phyloP scores from a whole-genome alignment of 1,140 invertebrate species.

The Drosophila carrolli region DNA sequence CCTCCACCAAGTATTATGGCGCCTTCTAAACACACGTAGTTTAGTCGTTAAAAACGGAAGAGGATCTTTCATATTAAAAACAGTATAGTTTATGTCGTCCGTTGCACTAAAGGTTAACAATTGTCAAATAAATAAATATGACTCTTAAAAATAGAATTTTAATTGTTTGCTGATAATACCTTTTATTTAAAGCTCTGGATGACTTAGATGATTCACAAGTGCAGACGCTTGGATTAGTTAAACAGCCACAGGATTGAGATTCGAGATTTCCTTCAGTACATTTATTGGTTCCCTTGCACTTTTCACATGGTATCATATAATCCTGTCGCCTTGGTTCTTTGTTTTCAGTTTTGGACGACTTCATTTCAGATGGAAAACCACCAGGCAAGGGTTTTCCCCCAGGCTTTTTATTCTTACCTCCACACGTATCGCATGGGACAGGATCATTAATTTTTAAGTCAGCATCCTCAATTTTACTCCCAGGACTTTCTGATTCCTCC shows the following conservation, averaged over 20 bases:
- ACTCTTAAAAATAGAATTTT: too few relatives aligned
- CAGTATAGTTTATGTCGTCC: slow-evolving; percentile 8
- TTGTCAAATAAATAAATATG: too few relatives aligned
- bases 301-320: slow-evolving; percentile 26
- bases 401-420: slow-evolving; percentile 40
- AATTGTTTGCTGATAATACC: background rate
- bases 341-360: background rate
- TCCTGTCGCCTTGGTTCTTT: background rate
- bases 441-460: slow-evolving; percentile 19
- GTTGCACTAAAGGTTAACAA: background rate
- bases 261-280: slow-evolving; percentile 3
- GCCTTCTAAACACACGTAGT: slow-evolving; percentile 45
- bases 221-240: slow-evolving; percentile 29
- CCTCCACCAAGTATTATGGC: slow-evolving; percentile 57
- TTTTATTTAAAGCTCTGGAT: background rate
- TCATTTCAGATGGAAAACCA: background rate
- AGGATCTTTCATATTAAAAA: slow-evolving; percentile 39
- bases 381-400: slow-evolving; percentile 5
- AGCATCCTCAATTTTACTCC: slow-evolving; percentile 9
- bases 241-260: slow-evolving; percentile 24
- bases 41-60: slow-evolving; percentile 48
- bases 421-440: slow-evolving; percentile 33
- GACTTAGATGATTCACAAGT: slow-evolving; percentile 21
- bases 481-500: background rate
- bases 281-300: slow-evolving; percentile 7